Evolutionary conservation across 2,797 vertebrate genomes (phyloP).

Genomic region (Semaprochilodus insignis): DNA sequence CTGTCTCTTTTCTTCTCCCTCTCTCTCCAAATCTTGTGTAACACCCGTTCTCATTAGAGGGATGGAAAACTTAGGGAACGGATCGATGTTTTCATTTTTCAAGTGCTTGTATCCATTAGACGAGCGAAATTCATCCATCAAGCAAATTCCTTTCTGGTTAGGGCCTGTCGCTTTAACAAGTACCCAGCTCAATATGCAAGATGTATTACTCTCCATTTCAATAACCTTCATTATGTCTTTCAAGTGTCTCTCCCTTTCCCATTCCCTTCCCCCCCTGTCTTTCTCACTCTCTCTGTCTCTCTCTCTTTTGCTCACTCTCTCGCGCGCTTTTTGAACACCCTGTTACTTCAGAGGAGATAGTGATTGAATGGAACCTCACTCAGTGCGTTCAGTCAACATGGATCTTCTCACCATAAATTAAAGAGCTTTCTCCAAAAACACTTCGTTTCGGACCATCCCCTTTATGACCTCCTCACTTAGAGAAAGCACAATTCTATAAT

Average conservation of each 20-base stretch:
- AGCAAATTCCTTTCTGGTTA: slow-evolving; percentile 61
- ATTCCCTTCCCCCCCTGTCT: not conserved
- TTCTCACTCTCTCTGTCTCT: not conserved
- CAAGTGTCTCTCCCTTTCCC: slow-evolving; percentile 47
- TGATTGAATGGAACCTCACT: slow-evolving; percentile 38
- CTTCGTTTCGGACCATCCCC: slow-evolving; percentile 29
- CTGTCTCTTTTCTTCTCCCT: not conserved
- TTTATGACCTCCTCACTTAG: slow-evolving; percentile 35
- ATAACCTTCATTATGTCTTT: slow-evolving; percentile 63
- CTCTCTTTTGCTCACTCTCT: not conserved
- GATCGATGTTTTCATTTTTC: slow-evolving; percentile 68
- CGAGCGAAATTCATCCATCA: slow-evolving; percentile 66
- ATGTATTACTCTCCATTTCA: slow-evolving; percentile 61
- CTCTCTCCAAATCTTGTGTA: slow-evolving; percentile 47
- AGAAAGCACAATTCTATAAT: slow-evolving; percentile 45
- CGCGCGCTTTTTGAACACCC: slow-evolving; percentile 3
- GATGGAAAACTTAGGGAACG: slow-evolving; percentile 60
- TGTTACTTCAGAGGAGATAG: slow-evolving; percentile 11
- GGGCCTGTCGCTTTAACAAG: slow-evolving; percentile 65
- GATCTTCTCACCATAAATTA: slow-evolving; percentile 33
- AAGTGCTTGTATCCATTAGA: slow-evolving; percentile 66
- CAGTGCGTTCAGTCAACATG: slow-evolving; percentile 26
- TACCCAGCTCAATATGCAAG: slow-evolving; percentile 61
- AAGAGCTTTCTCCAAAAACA: slow-evolving; percentile 24
- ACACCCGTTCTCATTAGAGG: slow-evolving; percentile 62